phyloP scores from a whole-genome alignment of 2,797 vertebrate species.

The Nothura maculosa region DNA sequence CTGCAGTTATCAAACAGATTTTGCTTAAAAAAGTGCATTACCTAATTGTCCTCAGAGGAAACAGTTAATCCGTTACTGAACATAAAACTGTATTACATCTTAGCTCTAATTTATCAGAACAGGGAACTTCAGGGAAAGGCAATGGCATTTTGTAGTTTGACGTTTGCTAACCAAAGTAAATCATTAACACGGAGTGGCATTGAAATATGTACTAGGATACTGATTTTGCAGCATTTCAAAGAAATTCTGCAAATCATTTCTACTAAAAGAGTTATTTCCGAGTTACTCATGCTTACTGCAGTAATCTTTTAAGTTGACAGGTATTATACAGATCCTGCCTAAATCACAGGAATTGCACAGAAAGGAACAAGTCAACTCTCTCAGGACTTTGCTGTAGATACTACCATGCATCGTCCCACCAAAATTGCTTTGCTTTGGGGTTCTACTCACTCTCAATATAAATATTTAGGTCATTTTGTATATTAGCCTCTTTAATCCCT shows the following conservation, averaged over 20 bases:
- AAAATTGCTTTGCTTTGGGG: not conserved
- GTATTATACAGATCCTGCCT: not conserved
- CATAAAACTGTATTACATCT: not conserved
- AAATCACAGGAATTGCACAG: not conserved
- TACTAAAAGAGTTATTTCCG: not conserved
- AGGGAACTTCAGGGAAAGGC: not conserved
- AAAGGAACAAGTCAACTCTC: not conserved
- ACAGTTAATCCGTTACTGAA: not conserved
- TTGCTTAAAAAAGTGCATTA: not conserved
- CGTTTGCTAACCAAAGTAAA: slow-evolving; percentile 31
- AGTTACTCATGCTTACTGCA: not conserved
- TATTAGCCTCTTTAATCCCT: not conserved
- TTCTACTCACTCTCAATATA: not conserved
- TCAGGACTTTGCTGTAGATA: not conserved
- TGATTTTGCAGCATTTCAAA: not conserved
- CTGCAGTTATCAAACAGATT: not conserved
- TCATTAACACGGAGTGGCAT: slow-evolving; percentile 24
- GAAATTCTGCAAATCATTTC: not conserved
- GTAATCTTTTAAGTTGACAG: not conserved
- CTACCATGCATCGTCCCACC: not conserved
- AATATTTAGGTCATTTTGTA: not conserved
- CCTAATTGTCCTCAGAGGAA: not conserved
- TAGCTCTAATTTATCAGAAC: not conserved
- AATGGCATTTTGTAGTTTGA: not conserved
- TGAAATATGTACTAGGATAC: not conserved